Evolutionary conservation across 2,113 vertebrate genomes (phyloP), one percentile per base, ranked within the genome.

Genomic region (Machaerirhynchus nigripectus): DNA sequence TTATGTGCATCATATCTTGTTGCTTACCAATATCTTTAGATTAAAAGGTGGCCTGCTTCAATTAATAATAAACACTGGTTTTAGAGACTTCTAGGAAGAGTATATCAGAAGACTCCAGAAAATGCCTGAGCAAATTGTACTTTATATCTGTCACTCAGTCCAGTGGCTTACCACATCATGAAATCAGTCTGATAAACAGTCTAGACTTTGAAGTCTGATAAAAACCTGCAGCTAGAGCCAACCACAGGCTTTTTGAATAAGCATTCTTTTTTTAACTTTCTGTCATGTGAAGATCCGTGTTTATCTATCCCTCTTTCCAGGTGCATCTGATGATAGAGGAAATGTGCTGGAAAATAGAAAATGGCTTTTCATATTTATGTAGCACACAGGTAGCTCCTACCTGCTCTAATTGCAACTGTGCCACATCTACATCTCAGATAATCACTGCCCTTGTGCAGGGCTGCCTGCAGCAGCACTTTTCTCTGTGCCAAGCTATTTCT

Each of bases 1-100:
- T 49, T 15, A 19, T 9, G 0, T 19, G 3, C 2, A 2, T 44
- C 1, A 20, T 23, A 33, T 55, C 7, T 24, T 52, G 3, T 47
- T 80, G 16, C 17, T 70, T 82, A 49, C 4, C 31, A 76, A 10
- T 16, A 10, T 30, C 27, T 84, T 59, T 40, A 4, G 6, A 59
- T 78, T 67, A 50, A 78, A 76, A 65, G 1, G 27, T 61, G 1
- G 2, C 33, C 78, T 63, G 1, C 9, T 78, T 87, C 55, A 53
- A 13, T 65, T 46, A 63, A 75, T 37, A 82, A 78, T 56, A 52
- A 84, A 33, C 30, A 13, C 3, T 31, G 27, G 27, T 42, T 81
- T 87, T 60, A 79, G 22, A 64, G 40, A 37, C 11, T 68, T 75
- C 26, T 60, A 13, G 27, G 61, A 21, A 53, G 8, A 81, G 5